Evolutionary conservation across 2,113 vertebrate genomes (phyloP).

Genomic region (Thalassoma bifasciatum): DNA sequence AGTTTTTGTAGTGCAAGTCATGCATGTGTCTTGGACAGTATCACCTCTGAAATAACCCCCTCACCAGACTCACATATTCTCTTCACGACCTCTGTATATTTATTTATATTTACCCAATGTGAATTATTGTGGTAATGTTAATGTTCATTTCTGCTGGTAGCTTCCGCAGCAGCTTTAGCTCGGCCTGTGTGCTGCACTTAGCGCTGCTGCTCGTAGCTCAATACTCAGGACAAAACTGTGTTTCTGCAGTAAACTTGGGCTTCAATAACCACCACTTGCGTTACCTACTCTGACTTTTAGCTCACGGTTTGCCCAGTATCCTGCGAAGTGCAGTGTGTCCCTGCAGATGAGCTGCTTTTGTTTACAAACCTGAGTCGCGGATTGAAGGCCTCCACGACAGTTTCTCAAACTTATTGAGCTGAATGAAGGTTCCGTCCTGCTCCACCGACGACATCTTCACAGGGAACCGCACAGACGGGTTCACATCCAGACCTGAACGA

Average conservation of each 20-base stretch:
- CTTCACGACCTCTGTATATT: no score
- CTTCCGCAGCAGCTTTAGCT: conserved; percentile 70
- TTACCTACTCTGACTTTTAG: background rate
- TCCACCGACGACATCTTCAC: conserved; percentile 72
- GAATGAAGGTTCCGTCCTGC: conserved; percentile 51
- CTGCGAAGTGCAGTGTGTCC: background rate
- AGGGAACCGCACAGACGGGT: background rate
- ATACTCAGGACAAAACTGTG: background rate
- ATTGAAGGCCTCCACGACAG: conserved; percentile 87
- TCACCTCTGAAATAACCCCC: background rate
- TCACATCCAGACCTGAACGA: conserved; percentile 35
- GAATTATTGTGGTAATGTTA: background rate
- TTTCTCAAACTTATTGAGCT: conserved; percentile 87
- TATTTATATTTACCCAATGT: background rate
- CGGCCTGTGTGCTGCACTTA: conserved; percentile 21
- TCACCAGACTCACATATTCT: background rate
- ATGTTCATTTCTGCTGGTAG: background rate
- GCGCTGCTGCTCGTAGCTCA: background rate
- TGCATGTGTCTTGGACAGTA: background rate
- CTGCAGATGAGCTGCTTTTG: conserved; percentile 10
- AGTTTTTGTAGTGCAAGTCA: no score
- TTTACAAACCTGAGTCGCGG: conserved; percentile 87
- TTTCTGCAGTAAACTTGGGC: background rate
- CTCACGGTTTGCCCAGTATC: background rate
- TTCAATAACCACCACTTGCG: no score